Percentiles rank a stretch among this genome's conserved stretches.
phyloP scores from a whole-genome alignment of 2,797 vertebrate genomes.

The Sebastes taczanowskii region DNA sequence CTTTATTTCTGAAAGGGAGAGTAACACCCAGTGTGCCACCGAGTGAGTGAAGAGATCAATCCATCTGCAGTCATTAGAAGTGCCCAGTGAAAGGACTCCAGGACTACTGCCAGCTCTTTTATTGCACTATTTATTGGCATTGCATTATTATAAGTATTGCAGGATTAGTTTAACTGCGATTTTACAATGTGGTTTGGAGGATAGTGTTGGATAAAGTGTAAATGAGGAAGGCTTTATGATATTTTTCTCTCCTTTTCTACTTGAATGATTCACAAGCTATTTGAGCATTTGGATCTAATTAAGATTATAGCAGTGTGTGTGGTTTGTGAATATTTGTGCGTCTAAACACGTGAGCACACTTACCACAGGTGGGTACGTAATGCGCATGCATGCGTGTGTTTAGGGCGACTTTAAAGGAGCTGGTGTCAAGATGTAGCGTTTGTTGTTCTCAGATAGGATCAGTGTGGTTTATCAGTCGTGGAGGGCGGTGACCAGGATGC shows the following conservation, averaged over 20 bases:
- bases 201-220: constrained; percentile 42
- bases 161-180: constrained; percentile 58
- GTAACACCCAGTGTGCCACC: constrained; percentile 46
- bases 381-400: neutral
- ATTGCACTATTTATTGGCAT: constrained; percentile 60
- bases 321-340: constrained; percentile 28
- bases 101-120: constrained; percentile 62
- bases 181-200: constrained; percentile 59
- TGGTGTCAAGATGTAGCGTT: constrained; percentile 55
- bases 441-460: constrained; percentile 72
- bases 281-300: constrained; percentile 49
- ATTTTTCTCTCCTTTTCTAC: constrained; percentile 22
- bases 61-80: constrained; percentile 57
- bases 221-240: constrained; percentile 44
- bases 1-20: constrained; percentile 57
- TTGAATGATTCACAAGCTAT: constrained; percentile 33
- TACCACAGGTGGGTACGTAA: constrained; percentile 29
- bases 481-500: constrained; percentile 61
- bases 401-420: constrained; percentile 20
- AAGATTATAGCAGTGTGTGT: constrained; percentile 26
- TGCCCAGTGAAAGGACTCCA: constrained; percentile 59
- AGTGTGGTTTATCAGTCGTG: constrained; percentile 60
- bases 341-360: constrained; percentile 26
- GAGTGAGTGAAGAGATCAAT: constrained; percentile 38
- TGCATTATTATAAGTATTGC: constrained; percentile 67